These are phyloP conservation scores for Tetramorium parvispinum DNA, from an alignment of 1,140 invertebrate genomes.

Conservation along the genomic window DNA sequence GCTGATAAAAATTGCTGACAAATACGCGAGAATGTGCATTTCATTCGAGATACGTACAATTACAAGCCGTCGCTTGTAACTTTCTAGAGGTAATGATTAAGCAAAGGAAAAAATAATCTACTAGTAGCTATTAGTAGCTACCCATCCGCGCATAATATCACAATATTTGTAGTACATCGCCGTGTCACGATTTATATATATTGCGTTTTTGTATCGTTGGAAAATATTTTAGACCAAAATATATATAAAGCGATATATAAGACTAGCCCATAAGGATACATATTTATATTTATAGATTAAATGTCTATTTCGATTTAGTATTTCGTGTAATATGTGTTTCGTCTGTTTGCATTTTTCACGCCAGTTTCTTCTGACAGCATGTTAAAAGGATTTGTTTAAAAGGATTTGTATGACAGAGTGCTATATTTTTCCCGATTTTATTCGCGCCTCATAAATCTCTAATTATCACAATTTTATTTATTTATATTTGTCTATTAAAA, in stretches of 20 bases:
- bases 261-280: not conserved
- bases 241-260: constrained; percentile 14
- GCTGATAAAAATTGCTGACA: not conserved
- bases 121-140: not conserved
- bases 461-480: constrained; percentile 1
- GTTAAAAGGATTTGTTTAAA: constrained; percentile 1
- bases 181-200: constrained; percentile 18
- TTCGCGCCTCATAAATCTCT: not conserved
- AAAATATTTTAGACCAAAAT: constrained; percentile 28
- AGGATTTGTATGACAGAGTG: not conserved
- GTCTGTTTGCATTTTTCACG: not conserved
- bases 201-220: constrained; percentile 17
- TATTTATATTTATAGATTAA: constrained; percentile 11
- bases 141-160: not conserved
- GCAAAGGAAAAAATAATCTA: not conserved
- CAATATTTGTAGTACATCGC: not conserved
- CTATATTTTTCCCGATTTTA: not conserved
- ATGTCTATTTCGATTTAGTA: not conserved
- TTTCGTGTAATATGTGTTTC: constrained; percentile 1
- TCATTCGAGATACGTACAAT: constrained; percentile 52
- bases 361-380: not conserved
- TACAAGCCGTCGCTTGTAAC: constrained; percentile 1
- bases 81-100: not conserved
- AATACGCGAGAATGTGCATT: constrained; percentile 41
- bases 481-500: not conserved